These are phyloP conservation scores for Apotomis capreana DNA, from an alignment of 2,888 invertebrate species.

Conservation along the genomic window DNA sequence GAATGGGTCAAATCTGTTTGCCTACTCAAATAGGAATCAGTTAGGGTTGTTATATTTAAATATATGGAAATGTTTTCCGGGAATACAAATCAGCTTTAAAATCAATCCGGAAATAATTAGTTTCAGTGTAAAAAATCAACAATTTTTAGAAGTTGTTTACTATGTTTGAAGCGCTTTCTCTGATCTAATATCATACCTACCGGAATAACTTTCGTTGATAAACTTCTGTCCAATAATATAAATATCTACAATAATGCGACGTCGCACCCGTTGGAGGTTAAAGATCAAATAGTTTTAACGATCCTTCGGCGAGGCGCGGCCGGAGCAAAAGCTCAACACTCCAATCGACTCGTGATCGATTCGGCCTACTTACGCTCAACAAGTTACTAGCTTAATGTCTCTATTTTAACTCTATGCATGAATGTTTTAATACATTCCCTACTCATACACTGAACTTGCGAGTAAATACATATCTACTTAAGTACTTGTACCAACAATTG, in stretches of 20 bases:
- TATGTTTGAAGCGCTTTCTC: constrained; percentile 11
- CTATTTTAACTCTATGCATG: constrained; percentile 33
- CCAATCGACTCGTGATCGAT: constrained; percentile 60
- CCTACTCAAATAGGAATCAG: constrained; percentile 21
- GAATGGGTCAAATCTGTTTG: constrained; percentile 42
- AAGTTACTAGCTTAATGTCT: constrained; percentile 45
- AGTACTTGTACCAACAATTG: neutral
- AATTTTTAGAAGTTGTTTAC: neutral
- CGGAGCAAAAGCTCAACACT: constrained; percentile 51
- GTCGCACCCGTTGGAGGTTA: constrained; percentile 49
- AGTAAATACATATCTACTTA: neutral
- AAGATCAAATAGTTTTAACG: constrained; percentile 61
- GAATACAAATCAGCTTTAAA: neutral
- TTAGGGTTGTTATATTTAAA: constrained; percentile 4
- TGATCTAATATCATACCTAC: constrained; percentile 11
- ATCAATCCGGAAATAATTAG: neutral
- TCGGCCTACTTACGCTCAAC: constrained; percentile 59
- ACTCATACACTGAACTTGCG: neutral
- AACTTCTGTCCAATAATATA: constrained; percentile 5
- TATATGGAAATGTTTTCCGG: constrained; percentile 14
- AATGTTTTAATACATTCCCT: neutral
- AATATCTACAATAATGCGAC: constrained; percentile 17
- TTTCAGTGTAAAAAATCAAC: neutral
- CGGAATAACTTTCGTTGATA: neutral
- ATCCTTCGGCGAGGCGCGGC: constrained; percentile 43